A percentile compares a stretch with the other conserved stretches of the same genome.
Evolutionary conservation across 2,888 invertebrate species (phyloP).

Genomic region (Heliconius ethilla): DNA sequence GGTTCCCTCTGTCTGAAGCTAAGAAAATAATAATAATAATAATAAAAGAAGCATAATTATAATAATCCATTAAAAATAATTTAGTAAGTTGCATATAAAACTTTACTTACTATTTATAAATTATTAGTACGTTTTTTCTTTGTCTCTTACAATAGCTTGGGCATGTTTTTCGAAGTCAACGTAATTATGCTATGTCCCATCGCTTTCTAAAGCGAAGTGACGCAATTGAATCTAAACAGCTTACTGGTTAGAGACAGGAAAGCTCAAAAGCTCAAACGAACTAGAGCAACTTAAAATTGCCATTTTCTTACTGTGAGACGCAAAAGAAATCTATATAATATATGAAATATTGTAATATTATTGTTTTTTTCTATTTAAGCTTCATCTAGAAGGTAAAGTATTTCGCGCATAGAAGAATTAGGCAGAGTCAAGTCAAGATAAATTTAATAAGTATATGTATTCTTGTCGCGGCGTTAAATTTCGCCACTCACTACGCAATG

Average conservation of each 20-base stretch:
- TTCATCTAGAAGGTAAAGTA: not conserved
- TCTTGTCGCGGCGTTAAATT: too few relatives aligned
- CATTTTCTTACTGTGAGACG: conserved; percentile 12
- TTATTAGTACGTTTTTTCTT: not conserved
- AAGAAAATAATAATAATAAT: too few relatives aligned
- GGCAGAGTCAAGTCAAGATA: too few relatives aligned
- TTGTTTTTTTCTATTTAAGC: too few relatives aligned
- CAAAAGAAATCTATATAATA: not conserved
- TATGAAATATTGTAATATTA: not conserved
- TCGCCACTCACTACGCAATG: not conserved
- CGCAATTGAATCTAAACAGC: conserved; percentile 12
- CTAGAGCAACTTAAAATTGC: conserved; percentile 12
- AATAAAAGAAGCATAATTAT: too few relatives aligned
- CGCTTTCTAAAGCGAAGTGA: conserved; percentile 5
- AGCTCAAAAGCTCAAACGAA: conserved; percentile 16
- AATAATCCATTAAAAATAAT: too few relatives aligned
- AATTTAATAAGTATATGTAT: too few relatives aligned
- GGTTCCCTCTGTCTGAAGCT: too few relatives aligned
- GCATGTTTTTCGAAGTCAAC: conserved; percentile 12
- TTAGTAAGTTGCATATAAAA: too few relatives aligned
- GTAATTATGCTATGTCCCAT: conserved; percentile 14
- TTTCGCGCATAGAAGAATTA: too few relatives aligned
- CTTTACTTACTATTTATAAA: not conserved
- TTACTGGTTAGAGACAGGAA: conserved; percentile 7
- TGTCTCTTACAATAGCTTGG: not conserved